phyloP scores from a whole-genome alignment of 2,113 vertebrate species.

The Glareola pratincola region DNA sequence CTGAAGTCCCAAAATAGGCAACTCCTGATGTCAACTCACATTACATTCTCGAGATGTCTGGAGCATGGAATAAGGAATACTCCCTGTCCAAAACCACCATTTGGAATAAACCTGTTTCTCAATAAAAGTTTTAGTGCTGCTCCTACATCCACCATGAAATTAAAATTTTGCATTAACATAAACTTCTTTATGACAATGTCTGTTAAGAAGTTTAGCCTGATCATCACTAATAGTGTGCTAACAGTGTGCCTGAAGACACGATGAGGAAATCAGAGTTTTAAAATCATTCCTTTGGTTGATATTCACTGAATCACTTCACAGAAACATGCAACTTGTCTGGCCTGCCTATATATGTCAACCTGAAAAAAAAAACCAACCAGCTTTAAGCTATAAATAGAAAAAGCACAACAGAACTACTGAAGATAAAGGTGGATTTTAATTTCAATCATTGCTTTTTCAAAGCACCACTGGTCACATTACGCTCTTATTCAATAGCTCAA shows the following conservation, averaged over 20 bases:
- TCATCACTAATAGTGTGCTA: not conserved
- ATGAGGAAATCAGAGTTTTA: not conserved
- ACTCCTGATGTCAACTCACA: not conserved
- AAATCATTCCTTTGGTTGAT: not conserved
- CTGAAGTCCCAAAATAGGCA: not conserved
- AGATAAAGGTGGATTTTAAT: constrained; percentile 28
- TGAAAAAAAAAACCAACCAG: not conserved
- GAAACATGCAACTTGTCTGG: not conserved
- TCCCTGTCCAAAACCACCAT: not conserved
- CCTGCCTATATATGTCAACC: not conserved
- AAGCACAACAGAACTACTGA: not conserved
- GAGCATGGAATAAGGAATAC: not conserved
- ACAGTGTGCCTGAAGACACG: not conserved
- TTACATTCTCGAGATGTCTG: not conserved
- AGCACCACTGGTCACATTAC: not conserved
- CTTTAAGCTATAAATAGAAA: constrained; percentile 1
- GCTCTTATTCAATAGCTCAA: not conserved
- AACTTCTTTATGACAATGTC: not conserved
- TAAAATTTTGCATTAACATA: not conserved
- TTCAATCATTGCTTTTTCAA: not conserved
- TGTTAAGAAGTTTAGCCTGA: not conserved
- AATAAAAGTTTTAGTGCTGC: not conserved
- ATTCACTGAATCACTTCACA: not conserved
- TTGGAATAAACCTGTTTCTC: not conserved
- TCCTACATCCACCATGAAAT: not conserved